Evolutionary conservation across 2,113 vertebrate species (phyloP).

Genomic region (Cebidichthys violaceus): DNA sequence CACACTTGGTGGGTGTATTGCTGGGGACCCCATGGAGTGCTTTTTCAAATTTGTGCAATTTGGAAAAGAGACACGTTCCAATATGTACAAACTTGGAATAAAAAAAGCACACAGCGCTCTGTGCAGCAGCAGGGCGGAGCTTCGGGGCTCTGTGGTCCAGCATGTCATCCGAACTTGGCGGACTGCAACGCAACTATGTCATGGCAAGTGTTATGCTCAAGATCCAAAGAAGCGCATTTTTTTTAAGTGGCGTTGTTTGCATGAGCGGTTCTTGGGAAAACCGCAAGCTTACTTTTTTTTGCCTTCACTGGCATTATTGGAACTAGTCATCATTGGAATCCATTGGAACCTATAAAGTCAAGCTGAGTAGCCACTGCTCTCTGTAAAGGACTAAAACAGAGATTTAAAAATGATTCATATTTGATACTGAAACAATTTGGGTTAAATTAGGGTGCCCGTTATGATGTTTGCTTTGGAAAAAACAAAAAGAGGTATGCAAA

Average conservation of each 20-base stretch:
- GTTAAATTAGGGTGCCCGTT: background rate
- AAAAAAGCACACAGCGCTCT: background rate
- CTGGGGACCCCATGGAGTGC: background rate
- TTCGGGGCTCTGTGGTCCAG: background rate
- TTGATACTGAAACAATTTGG: background rate
- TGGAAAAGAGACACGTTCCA: background rate
- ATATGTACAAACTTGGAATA: background rate
- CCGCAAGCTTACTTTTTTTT: background rate
- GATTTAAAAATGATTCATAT: background rate
- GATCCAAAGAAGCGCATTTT: background rate
- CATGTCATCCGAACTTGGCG: background rate
- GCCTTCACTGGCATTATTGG: background rate
- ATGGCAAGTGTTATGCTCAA: background rate
- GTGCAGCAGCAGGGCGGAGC: background rate
- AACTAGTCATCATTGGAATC: background rate
- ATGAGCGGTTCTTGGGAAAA: background rate
- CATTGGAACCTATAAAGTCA: background rate
- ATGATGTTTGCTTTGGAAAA: background rate
- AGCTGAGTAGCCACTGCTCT: background rate
- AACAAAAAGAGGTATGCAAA: background rate
- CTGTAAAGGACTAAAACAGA: background rate
- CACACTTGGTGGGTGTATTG: background rate
- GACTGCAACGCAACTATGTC: background rate
- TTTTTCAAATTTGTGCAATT: background rate
- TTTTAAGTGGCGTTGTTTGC: background rate